Evolutionary conservation across 2,888 invertebrate genomes (phyloP).

Genomic region (Amphimallon solstitiale): DNA sequence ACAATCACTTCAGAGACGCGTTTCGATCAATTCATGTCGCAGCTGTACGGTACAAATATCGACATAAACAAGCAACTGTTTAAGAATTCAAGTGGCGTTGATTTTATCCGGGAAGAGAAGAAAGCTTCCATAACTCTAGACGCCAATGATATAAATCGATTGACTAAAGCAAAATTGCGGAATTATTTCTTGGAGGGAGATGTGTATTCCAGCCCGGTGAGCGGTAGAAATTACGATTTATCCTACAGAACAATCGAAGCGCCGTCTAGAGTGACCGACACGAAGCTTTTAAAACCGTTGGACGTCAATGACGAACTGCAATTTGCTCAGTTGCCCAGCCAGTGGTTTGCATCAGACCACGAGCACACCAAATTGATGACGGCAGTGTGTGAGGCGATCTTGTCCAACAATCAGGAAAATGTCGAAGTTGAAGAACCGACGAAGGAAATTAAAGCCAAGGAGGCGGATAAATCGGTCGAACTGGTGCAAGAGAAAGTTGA

Average conservation of each 20-base stretch:
- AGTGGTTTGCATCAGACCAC: constrained; percentile 6
- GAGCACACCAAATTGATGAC: constrained; percentile 40
- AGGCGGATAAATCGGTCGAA: neutral
- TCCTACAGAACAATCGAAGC: constrained; percentile 15
- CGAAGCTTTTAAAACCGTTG: constrained; percentile 35
- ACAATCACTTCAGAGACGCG: neutral
- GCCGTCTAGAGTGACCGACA: constrained; percentile 1
- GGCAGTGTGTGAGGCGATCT: constrained; percentile 42
- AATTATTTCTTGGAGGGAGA: constrained; percentile 30
- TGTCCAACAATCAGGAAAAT: constrained; percentile 26
- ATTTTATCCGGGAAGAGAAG: neutral
- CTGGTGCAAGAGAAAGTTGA: neutral
- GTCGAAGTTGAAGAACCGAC: constrained; percentile 7
- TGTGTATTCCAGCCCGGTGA: constrained; percentile 38
- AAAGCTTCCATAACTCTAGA: neutral
- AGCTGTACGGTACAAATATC: neutral
- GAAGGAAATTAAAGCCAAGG: neutral
- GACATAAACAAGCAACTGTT: neutral
- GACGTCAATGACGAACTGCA: constrained; percentile 30
- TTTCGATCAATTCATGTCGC: constrained; percentile 16
- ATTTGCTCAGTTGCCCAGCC: neutral
- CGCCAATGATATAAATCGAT: neutral
- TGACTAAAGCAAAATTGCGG: constrained; percentile 27
- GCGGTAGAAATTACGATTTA: constrained; percentile 40
- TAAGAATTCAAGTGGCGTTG: neutral